Percentiles rank a stretch among this genome's conserved stretches.
These are phyloP conservation scores for Phoeniculus purpureus DNA, from an alignment of 2,797 vertebrate genomes.

Conservation along the genomic window DNA sequence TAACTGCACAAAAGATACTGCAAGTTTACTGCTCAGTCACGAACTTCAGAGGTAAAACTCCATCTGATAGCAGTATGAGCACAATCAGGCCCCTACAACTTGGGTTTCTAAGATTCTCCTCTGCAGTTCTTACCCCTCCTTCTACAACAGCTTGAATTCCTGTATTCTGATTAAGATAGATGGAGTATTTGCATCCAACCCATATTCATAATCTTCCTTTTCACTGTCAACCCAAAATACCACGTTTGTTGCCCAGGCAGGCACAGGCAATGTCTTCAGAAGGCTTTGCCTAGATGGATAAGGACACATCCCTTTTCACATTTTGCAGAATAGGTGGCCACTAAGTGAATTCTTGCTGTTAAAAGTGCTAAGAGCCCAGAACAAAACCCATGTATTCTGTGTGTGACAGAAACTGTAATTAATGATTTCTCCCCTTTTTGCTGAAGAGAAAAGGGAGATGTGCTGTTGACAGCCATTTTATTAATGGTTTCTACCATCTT, in stretches of 20 bases:
- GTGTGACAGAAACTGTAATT: conserved; percentile 95
- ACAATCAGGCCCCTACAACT: conserved; percentile 27
- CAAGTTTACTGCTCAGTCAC: conserved; percentile 24
- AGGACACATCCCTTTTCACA: conserved; percentile 85
- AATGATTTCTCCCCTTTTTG: conserved; percentile 91
- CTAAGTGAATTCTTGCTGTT: conserved; percentile 86
- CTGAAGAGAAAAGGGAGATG: conserved; percentile 82
- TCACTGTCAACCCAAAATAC: conserved; percentile 84
- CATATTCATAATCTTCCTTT: conserved; percentile 83
- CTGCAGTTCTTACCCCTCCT: conserved; percentile 4
- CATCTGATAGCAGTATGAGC: not conserved
- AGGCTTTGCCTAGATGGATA: conserved; percentile 83
- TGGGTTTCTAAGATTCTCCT: conserved; percentile 32
- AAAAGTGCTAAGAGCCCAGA: conserved; percentile 80
- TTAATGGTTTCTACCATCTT: conserved; percentile 94
- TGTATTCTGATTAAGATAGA: conserved; percentile 83
- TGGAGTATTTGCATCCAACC: conserved; percentile 83
- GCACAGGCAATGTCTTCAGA: conserved; percentile 82
- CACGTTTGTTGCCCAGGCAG: conserved; percentile 82
- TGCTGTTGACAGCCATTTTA: conserved; percentile 92
- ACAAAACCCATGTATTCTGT: conserved; percentile 87
- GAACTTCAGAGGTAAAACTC: not conserved
- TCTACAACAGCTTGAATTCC: conserved; percentile 79
- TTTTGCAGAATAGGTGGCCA: conserved; percentile 89
- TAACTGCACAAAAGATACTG: not conserved